A percentile compares a stretch with the other conserved stretches of the same genome.
Conservation (phyloP, 64 coral and sea anemone species). For the Hydrozoanthus tunicans region DNA sequence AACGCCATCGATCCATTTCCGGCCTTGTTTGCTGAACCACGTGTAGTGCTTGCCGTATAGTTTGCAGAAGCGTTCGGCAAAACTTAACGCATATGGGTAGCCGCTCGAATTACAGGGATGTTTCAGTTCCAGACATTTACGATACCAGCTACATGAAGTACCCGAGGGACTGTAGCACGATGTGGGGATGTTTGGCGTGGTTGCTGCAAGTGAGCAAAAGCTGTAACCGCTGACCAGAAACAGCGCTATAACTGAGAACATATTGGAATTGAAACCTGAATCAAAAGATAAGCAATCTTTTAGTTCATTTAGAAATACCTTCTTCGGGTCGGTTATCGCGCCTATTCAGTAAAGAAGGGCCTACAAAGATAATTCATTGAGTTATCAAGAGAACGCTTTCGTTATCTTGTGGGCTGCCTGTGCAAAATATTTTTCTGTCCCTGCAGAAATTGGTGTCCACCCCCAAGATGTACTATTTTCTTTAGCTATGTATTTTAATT, state of each 20-base stretch:
- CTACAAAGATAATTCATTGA: too few relatives aligned
- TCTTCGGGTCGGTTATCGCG: too few relatives aligned
- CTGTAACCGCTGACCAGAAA: constrained; percentile 25
- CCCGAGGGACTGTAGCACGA: constrained; percentile 52
- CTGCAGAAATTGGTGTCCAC: too few relatives aligned
- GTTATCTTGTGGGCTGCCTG: too few relatives aligned
- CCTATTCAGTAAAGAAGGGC: too few relatives aligned
- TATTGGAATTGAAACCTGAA: not conserved
- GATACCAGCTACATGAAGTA: constrained; percentile 59
- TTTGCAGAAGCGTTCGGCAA: constrained; percentile 49
- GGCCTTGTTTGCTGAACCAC: constrained; percentile 14
- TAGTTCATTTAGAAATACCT: too few relatives aligned
- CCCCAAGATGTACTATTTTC: too few relatives aligned
- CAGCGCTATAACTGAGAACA: constrained; percentile 30
- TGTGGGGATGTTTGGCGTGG: not conserved
- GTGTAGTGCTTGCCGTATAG: constrained; percentile 46
- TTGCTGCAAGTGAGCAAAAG: not conserved
- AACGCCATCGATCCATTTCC: constrained; percentile 59
- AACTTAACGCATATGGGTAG: constrained; percentile 38
- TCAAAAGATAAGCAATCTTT: too few relatives aligned
- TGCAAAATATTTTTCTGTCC: too few relatives aligned
- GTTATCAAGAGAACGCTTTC: too few relatives aligned
- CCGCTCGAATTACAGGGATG: constrained; percentile 57
- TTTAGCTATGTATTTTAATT: too few relatives aligned
- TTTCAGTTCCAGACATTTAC: constrained; percentile 45